These are phyloP conservation scores for Laticauda laticaudata DNA, from an alignment of 2,113 vertebrate species.

Conservation along the genomic window DNA sequence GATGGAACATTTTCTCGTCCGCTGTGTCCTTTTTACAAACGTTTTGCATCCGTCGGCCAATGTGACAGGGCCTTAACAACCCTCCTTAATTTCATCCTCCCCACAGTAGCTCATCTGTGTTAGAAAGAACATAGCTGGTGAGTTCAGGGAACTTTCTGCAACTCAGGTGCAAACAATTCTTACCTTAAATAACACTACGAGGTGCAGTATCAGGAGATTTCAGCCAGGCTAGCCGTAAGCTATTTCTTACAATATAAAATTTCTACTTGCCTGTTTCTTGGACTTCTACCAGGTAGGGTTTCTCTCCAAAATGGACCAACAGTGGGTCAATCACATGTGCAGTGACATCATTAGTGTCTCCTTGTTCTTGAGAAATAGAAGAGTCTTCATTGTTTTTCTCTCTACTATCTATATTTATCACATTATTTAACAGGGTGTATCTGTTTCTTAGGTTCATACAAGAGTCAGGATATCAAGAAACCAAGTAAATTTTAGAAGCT, in stretches of 20 bases:
- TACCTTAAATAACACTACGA: not conserved
- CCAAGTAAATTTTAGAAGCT: not conserved
- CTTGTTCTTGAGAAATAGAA: not conserved
- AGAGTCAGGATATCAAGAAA: not conserved
- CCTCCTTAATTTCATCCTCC: slow-evolving; percentile 18
- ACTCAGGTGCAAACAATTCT: not conserved
- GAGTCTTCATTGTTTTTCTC: not conserved
- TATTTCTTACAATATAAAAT: not conserved
- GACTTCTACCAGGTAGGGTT: not conserved
- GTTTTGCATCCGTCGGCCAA: too few relatives aligned
- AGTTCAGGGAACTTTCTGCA: not conserved
- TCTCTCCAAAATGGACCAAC: not conserved
- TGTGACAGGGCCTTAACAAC: too few relatives aligned
- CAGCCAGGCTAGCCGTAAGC: not conserved
- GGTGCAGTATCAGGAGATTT: not conserved
- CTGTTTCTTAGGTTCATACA: not conserved
- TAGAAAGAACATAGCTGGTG: not conserved
- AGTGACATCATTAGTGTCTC: not conserved
- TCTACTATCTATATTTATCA: not conserved
- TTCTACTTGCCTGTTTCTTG: not conserved
- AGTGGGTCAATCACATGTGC: not conserved
- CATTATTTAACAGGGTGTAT: not conserved
- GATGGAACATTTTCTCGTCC: too few relatives aligned
- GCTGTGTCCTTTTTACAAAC: too few relatives aligned
- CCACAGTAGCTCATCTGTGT: not conserved